Evolutionary conservation across 2,888 invertebrate genomes (phyloP), one percentile per base, ranked within the genome.

Genomic region (Carcina quercana): DNA sequence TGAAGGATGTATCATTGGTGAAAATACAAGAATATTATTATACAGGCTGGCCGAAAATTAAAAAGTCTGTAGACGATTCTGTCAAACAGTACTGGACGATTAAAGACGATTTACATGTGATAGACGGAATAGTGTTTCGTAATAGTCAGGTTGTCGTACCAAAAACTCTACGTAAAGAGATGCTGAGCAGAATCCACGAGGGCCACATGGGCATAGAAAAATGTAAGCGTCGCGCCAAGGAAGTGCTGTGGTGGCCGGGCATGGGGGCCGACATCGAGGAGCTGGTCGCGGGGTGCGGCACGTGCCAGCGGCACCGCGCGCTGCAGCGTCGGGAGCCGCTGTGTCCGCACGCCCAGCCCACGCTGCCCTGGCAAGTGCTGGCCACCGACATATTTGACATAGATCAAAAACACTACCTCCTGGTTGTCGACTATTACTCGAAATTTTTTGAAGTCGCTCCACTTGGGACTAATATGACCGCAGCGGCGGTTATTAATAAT

Each of bases 201-300:
- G 42, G 42, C 11, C 43, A 38, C 22, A 6, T 37, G 24, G 32
- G 36, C 5, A 32, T 35, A 12, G 40, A 38, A 11, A 38, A 26
- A 11, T 39, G 39, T 13, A 30, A 42, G 25, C 15, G 37, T 5
- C 38, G 41, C n/a, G 45, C 47, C 6, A 31, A 39, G 1, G 41
- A 36, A 1, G 25, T 38, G 5, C 30, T 47, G 30, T 45, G 39
- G 33, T 44, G 43, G 47, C 45, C 37, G 2, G 43, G 38, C 25
- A 41, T 42, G 35, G 28, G 17, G 12, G 30, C 14, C n/a, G 38
- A 46, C 12, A 40, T 50, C 10, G 40, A 36, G 30, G 24, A 30
- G 7, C 17, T 13, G 5, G 40, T 42, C 12, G n/a, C 13, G 15
- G 25, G 25, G 14, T 44, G 45, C 32, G 34, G 32, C 22, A 19